A percentile compares a stretch with the other conserved stretches of the same genome.
phyloP scores from a whole-genome alignment of 2,888 invertebrate genomes.

The Metacarcinus magister region DNA sequence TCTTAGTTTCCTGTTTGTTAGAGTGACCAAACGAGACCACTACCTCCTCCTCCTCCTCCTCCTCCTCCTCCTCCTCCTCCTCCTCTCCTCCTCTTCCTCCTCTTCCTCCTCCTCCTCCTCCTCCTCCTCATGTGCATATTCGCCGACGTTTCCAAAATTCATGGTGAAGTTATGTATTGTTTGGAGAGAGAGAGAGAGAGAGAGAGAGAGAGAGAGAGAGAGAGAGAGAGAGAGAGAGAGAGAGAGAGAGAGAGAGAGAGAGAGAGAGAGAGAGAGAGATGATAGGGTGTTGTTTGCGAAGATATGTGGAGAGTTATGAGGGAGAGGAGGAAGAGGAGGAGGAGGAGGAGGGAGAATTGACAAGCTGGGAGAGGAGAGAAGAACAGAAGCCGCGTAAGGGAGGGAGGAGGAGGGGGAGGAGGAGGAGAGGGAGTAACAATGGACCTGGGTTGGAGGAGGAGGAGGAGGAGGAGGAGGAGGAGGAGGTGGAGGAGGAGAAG shows the following conservation, averaged over 20 bases:
- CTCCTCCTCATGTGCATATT: neutral
- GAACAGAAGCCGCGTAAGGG: neutral
- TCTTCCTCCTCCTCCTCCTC: conserved; percentile 41
- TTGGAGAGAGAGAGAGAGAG: neutral
- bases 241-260: neutral
- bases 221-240: neutral
- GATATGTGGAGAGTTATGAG: neutral
- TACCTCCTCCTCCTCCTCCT: conserved; percentile 10
- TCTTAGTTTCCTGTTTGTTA: neutral
- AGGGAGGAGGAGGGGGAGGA: neutral
- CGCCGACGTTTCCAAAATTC: neutral
- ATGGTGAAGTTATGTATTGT: neutral
- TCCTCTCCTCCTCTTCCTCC: conserved; percentile 16
- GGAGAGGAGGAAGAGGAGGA: neutral
- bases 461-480: neutral
- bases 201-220: neutral
- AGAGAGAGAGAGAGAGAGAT: neutral
- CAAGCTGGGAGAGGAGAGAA: neutral
- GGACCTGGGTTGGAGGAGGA: neutral
- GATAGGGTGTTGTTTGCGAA: neutral
- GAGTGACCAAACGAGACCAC: conserved; percentile 2
- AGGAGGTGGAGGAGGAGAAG: neutral
- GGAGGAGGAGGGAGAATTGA: neutral
- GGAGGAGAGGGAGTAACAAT: neutral
- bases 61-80: neutral